Conservation (phyloP, 2,113 vertebrate species). For the Epinephelus moara region DNA sequence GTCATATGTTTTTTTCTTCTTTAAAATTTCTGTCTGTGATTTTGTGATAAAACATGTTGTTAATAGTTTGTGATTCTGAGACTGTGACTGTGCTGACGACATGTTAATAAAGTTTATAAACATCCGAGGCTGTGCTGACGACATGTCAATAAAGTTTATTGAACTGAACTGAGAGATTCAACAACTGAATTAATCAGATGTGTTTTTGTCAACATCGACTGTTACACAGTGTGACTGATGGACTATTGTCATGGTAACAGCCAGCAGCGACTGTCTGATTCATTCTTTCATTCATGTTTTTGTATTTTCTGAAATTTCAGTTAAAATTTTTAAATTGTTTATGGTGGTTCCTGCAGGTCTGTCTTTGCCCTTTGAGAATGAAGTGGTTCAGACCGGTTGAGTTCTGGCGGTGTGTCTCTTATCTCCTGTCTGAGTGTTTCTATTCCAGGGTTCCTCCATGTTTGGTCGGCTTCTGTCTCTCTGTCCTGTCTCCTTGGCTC, state of each 20-base stretch:
- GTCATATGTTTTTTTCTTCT: too few species aligned
- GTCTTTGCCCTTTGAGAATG: neutral
- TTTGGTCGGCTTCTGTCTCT: constrained; percentile 47
- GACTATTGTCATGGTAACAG: neutral
- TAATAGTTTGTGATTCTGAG: too few species aligned
- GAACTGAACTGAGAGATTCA: too few species aligned
- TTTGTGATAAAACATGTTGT: too few species aligned
- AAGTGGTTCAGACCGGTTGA: neutral
- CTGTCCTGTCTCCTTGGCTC: constrained; percentile 15
- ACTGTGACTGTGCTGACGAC: too few species aligned
- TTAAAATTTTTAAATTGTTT: neutral
- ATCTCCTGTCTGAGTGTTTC: constrained; percentile 57
- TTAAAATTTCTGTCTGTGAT: too few species aligned
- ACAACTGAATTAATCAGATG: too few species aligned
- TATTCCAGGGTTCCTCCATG: constrained; percentile 71
- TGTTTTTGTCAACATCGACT: too few species aligned
- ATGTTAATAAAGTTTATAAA: too few species aligned
- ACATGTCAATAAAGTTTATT: too few species aligned
- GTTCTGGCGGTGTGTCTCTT: constrained; percentile 40
- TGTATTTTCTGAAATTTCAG: neutral
- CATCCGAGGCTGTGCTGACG: too few species aligned
- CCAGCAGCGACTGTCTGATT: too few species aligned
- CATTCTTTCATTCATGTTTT: neutral
- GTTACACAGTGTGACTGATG: neutral
- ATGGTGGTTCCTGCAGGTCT: neutral